Evolutionary conservation across 2,113 vertebrate species (phyloP), one percentile per base, ranked within the genome.

Genomic region (Chloropsis hardwickii): DNA sequence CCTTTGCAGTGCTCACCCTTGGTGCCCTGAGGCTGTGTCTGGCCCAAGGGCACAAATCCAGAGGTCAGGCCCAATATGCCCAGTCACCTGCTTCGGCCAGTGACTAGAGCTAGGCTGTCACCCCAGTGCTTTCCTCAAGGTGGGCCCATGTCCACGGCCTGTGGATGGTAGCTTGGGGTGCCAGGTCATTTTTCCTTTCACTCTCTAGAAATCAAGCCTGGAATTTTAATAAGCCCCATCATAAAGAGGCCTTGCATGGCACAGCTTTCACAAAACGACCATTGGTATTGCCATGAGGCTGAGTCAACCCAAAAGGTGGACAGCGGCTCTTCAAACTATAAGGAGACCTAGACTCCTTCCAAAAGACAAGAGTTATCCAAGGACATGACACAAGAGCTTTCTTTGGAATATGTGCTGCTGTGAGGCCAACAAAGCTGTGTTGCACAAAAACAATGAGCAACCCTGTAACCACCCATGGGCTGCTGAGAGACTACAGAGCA

Each of bases 121-220:
- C 11, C 17, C 6, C 15, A 13, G 6, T 0, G 2, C 10, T 50
- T 9, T 69, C 24, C 69, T 81, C 3, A 7, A 37, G 20, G 14
- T 1, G 2, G 7, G 7, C 24, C 25, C 60, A 14, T 0, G 1
- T 44, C 27, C 40, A 16, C 0, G 0, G 37, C 0, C 2, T 5
- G 5, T 23, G 47, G 39, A 21, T 2, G 14, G 40, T 40, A 60
- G 31, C 35, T 9, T 28, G 42, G 0, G 0, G 29, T 44, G 27
- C 12, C 65, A 27, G 37, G 14, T 35, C 3, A 11, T 39, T 79
- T 76, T 39, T 80, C 23, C n/a, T 4, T 1, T 15, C 2, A 0
- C 6, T 31, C 14, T 39, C 45, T 47, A 42, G 18, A 86, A n/a
- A 23, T 27, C 42, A 90, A 62, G 17, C 15, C 57, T 48, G 24